Evolutionary conservation across 2,888 invertebrate species (phyloP).

Genomic region (Epirrhoe tristata): DNA sequence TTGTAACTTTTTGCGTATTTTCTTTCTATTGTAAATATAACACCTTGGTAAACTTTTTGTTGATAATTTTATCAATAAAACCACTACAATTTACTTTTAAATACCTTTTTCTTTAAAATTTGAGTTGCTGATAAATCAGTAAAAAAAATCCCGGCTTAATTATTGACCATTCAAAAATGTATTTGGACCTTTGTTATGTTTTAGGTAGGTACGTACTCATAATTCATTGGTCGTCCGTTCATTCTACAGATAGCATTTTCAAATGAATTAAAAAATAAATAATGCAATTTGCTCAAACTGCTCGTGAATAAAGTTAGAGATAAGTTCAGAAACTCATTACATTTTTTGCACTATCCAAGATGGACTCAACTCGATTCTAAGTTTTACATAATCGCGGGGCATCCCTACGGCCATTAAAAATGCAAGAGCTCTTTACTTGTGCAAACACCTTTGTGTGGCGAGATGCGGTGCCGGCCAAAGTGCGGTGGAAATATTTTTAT

Average conservation of each 20-base stretch:
- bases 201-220: too few relatives aligned
- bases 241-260: too few relatives aligned
- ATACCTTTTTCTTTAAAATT: too few relatives aligned
- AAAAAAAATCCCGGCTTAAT: too few relatives aligned
- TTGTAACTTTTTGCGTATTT: background rate
- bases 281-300: background rate
- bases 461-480: conserved; percentile 53
- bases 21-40: background rate
- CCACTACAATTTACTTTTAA: too few relatives aligned
- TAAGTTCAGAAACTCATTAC: conserved; percentile 3
- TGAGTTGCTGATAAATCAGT: too few relatives aligned
- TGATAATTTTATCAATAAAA: too few relatives aligned
- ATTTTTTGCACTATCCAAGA: conserved; percentile 17
- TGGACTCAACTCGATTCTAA: conserved; percentile 18
- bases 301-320: background rate
- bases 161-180: too few relatives aligned
- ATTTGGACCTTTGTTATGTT: too few relatives aligned
- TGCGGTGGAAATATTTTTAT: conserved; percentile 34
- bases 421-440: conserved; percentile 78
- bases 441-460: conserved; percentile 74
- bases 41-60: too few relatives aligned
- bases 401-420: conserved; percentile 67
- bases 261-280: too few relatives aligned
- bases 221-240: too few relatives aligned
- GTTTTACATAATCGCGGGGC: conserved; percentile 25